Evolutionary conservation across 2,113 vertebrate species (phyloP).

Genomic region (Periophthalmodon schlosseri): DNA sequence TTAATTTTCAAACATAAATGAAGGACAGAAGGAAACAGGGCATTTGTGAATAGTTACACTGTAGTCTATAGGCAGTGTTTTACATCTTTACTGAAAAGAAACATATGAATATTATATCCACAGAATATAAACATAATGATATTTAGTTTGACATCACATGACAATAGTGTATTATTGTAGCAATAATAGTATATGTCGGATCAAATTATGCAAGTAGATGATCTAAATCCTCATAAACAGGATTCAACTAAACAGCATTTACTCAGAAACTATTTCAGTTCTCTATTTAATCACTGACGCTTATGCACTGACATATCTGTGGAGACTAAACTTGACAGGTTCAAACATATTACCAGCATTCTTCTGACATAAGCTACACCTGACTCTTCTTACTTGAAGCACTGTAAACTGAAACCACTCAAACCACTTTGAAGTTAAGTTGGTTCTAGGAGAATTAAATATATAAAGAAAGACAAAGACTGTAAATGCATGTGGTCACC

Average conservation of each 20-base stretch:
- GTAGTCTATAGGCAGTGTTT: no score
- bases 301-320: background rate
- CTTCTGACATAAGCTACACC: background rate
- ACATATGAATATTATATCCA: background rate
- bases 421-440: no score
- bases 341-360: slow-evolving; percentile 1
- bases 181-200: background rate
- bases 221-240: background rate
- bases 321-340: background rate
- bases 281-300: background rate
- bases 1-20: background rate
- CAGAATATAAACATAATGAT: no score
- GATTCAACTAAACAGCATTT: no score
- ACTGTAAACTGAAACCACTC: background rate
- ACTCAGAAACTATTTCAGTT: background rate
- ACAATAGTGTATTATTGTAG: no score
- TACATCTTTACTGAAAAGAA: background rate
- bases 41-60: background rate
- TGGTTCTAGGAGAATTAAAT: no score
- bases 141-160: no score
- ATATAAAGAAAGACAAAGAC: no score
- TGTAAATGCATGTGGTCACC: background rate
- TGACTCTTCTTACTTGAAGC: background rate
- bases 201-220: no score
- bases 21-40: background rate